Evolutionary conservation across 2,797 vertebrate genomes (phyloP).

Genomic region (Sebastes diploproa): DNA sequence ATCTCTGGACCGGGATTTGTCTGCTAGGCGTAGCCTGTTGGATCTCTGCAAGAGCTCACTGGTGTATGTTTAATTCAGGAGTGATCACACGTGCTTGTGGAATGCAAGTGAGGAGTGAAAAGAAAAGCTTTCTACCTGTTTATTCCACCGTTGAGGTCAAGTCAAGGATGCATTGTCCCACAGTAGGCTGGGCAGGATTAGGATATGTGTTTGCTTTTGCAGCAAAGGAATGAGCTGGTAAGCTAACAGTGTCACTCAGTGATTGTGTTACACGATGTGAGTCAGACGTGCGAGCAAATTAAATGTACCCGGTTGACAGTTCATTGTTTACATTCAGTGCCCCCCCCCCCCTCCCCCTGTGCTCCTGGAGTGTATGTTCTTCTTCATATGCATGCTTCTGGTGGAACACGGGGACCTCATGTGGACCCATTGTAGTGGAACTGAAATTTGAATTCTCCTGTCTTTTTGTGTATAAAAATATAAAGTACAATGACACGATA

Average conservation of each 20-base stretch:
- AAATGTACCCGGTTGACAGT: neutral
- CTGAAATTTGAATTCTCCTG: neutral
- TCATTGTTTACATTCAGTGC: slow-evolving; percentile 9
- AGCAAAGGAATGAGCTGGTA: slow-evolving; percentile 20
- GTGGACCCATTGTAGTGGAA: neutral
- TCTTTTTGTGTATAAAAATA: neutral
- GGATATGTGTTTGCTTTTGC: slow-evolving; percentile 25
- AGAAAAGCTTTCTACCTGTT: slow-evolving; percentile 35
- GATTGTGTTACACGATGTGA: slow-evolving; percentile 34
- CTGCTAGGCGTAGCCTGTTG: slow-evolving; percentile 44
- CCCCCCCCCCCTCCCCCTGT: neutral
- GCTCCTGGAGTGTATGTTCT: neutral
- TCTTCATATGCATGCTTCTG: neutral
- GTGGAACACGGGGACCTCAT: neutral
- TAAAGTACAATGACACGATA: neutral
- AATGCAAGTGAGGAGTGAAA: slow-evolving; percentile 39
- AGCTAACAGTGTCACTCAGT: slow-evolving; percentile 12
- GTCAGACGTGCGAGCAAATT: slow-evolving; percentile 1
- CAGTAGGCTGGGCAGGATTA: slow-evolving; percentile 8
- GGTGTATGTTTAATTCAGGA: slow-evolving; percentile 67
- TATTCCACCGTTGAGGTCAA: slow-evolving; percentile 47
- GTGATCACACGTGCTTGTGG: slow-evolving; percentile 33
- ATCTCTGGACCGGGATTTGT: slow-evolving; percentile 57
- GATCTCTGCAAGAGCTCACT: slow-evolving; percentile 38
- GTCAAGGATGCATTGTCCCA: slow-evolving; percentile 35